A percentile compares a stretch with the other conserved stretches of the same genome.
These are phyloP conservation scores for Xyliphius kryptos DNA, from an alignment of 2,113 vertebrate genomes.

Conservation along the genomic window DNA sequence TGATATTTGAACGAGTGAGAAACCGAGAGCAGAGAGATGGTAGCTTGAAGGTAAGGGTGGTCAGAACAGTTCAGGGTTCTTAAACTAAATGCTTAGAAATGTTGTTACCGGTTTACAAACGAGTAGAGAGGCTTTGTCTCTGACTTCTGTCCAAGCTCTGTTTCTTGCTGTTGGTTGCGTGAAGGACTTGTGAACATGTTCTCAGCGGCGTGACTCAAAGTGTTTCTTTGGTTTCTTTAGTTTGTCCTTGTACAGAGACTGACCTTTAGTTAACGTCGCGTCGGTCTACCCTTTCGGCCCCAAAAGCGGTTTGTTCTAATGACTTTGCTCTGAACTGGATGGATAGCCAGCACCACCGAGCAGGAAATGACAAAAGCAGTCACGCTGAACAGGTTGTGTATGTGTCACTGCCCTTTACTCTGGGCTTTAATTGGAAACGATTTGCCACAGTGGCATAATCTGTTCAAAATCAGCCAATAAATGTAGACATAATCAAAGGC, in stretches of 20 bases:
- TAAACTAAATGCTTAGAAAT: neutral
- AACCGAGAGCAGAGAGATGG: slow-evolving; percentile 7
- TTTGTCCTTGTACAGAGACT: slow-evolving; percentile 60
- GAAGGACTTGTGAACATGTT: no score
- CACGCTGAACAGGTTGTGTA: slow-evolving; percentile 53
- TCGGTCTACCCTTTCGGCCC: slow-evolving; percentile 63
- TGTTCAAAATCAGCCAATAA: neutral
- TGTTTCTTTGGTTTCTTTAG: no score
- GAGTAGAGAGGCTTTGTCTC: no score
- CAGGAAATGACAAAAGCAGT: slow-evolving; percentile 57
- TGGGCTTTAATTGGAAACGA: slow-evolving; percentile 18
- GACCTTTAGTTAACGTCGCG: slow-evolving; percentile 42
- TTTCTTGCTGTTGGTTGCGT: no score
- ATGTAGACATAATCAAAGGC: neutral
- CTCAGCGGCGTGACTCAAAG: no score
- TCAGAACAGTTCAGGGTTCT: neutral
- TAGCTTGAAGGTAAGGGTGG: slow-evolving; percentile 8
- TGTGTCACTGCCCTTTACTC: slow-evolving; percentile 45
- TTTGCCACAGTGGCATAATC: neutral
- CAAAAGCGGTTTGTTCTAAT: slow-evolving; percentile 68
- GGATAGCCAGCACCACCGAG: slow-evolving; percentile 47
- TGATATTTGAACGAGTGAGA: slow-evolving; percentile 26
- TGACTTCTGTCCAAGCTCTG: no score
- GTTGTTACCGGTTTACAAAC: neutral
- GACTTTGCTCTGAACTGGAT: slow-evolving; percentile 60